These are phyloP conservation scores for Fragum whitleyi DNA, from an alignment of 2,888 invertebrate genomes.

Conservation along the genomic window DNA sequence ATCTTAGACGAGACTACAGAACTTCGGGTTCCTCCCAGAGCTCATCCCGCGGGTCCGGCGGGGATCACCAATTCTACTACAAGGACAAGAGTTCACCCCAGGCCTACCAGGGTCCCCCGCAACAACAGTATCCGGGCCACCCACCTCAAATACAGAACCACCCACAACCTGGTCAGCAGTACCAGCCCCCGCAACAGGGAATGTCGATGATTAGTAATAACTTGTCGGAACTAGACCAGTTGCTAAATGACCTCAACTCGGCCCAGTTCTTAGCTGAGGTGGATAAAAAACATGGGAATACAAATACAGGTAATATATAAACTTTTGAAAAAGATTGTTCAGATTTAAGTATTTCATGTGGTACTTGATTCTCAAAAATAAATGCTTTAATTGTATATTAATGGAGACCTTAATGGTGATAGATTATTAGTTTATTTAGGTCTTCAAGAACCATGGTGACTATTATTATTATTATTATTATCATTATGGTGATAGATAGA, in stretches of 20 bases:
- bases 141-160: conserved; percentile 12
- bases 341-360: too few relatives aligned
- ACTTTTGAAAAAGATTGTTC: too few relatives aligned
- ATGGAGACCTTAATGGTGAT: too few relatives aligned
- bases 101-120: conserved; percentile 15
- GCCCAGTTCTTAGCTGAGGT: conserved; percentile 85
- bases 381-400: too few relatives aligned
- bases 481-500: too few relatives aligned
- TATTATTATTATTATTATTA: too few relatives aligned
- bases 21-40: conserved; percentile 53
- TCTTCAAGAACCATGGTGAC: too few relatives aligned
- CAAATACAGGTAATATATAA: conserved; percentile 31
- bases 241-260: conserved; percentile 94
- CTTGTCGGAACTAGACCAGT: conserved; percentile 95
- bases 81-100: conserved; percentile 14
- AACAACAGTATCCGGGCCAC: too few relatives aligned
- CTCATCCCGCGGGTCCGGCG: conserved; percentile 51
- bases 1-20: conserved; percentile 48
- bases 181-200: conserved; percentile 44
- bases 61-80: conserved; percentile 21
- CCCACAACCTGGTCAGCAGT: conserved; percentile 15
- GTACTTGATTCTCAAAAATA: too few relatives aligned
- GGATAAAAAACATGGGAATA: conserved; percentile 69
- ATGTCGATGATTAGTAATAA: conserved; percentile 88
- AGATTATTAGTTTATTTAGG: too few relatives aligned